These are phyloP conservation scores for Phalacrocorax brasilianus DNA, from an alignment of 2,113 vertebrate species.

Conservation along the genomic window DNA sequence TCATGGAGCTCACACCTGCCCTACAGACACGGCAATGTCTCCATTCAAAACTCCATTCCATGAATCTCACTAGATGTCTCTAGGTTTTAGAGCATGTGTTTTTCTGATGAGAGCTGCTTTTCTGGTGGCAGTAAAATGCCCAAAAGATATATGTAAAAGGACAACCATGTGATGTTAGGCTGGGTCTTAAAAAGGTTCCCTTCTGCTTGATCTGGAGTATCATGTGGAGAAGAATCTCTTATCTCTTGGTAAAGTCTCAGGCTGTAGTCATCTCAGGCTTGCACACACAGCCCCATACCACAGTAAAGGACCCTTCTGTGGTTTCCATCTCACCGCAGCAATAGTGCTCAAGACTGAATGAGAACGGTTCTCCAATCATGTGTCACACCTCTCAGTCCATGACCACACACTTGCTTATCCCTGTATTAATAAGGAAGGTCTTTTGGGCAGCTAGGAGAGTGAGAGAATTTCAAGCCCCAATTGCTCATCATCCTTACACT, in stretches of 20 bases:
- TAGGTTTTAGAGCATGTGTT: neutral
- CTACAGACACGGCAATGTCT: accelerated
- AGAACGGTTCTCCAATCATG: neutral
- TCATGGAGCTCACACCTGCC: neutral
- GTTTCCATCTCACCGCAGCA: neutral
- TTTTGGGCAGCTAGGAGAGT: neutral
- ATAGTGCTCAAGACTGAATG: neutral
- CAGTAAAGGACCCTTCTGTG: neutral
- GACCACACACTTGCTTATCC: neutral
- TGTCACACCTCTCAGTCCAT: neutral
- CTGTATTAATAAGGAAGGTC: neutral
- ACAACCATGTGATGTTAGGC: neutral
- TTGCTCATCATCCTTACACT: neutral
- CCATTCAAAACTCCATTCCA: neutral
- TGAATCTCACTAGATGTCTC: neutral
- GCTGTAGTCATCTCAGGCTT: neutral
- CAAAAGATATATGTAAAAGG: neutral
- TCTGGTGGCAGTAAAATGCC: neutral
- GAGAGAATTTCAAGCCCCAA: neutral
- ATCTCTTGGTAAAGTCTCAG: neutral
- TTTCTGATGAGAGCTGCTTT: neutral
- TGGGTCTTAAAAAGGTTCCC: neutral
- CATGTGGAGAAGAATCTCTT: neutral
- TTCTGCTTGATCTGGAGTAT: neutral
- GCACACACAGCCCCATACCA: too few species aligned